Base-by-base conservation (phyloP, 2,113 vertebrate species). In the Tupaia chinensis region DNA sequence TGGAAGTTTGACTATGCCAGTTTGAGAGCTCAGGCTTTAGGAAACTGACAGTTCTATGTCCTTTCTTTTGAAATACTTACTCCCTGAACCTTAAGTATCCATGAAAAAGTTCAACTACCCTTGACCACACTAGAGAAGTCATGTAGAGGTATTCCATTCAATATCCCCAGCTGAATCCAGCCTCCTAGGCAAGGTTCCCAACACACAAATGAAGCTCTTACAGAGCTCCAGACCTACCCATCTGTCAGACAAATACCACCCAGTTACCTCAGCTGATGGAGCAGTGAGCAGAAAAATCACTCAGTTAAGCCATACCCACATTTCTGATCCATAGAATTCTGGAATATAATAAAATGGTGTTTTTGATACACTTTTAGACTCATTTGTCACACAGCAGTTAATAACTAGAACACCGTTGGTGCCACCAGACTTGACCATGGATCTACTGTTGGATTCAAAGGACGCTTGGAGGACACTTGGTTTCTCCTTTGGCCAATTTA, bases 361-460 rank as follows among this genome's bases (percentile, higher is more conserved):
- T n/a, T 90, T 87, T 34, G 63, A 89, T 77, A 78, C 5, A 82
- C 13, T 81, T 87, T 92, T 86, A 15, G 44, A 83, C 23, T 83
- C 29, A 74, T 85, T 81, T 93, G 69, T 88, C 81, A 78, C 4
- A 34, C 11, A 69, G 76, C 8, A 29, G 23, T 86, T 78, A 53
- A 17, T 79, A 91, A 79, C 11, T 61, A 32, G 63, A 90, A 27
- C 9, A 12, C 11, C 8, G 13, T 80, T 53, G 32, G 44, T 32
- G 7, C 13, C 60, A 29, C 15, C 19, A 87, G 22, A 87, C 12
- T 87, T 96, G 17, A 53, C 19, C n/a, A 17, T 66, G 44, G 9
- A 22, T 44, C 44, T 44, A 44, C 76, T 92, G 25, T 15, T 73
- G 32, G n/a, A 11, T 6, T 66, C 44, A 7, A 10, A 92, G 8